phyloP scores from a whole-genome alignment of 2,888 invertebrate species.

The Drosophila subsilvestris region DNA sequence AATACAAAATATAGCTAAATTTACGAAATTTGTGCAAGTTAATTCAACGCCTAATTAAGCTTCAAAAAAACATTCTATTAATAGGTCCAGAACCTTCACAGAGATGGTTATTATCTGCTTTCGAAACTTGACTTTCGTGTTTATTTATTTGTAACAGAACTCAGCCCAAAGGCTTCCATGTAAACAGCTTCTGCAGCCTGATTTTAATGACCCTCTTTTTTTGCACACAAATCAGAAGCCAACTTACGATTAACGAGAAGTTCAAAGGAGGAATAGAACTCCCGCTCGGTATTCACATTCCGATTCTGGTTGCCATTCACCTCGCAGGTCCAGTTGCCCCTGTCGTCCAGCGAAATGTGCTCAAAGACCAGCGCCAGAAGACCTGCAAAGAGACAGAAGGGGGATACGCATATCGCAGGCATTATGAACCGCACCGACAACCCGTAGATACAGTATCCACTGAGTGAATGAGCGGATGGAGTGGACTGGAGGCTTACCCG shows the following conservation, averaged over 20 bases:
- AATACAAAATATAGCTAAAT: no score
- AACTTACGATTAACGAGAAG: slow-evolving; percentile 84
- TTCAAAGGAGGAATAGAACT: slow-evolving; percentile 82
- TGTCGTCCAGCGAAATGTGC: slow-evolving; percentile 84
- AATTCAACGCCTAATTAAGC: neutral
- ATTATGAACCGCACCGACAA: slow-evolving; percentile 9
- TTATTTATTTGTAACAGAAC: neutral
- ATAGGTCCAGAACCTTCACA: neutral
- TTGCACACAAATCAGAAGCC: slow-evolving; percentile 25
- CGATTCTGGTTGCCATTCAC: slow-evolving; percentile 57
- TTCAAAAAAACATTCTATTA: neutral
- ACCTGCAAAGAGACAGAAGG: slow-evolving; percentile 58
- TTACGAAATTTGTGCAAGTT: no score
- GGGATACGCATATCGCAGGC: slow-evolving; percentile 1
- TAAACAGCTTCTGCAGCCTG: slow-evolving; percentile 31
- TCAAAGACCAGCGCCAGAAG: slow-evolving; percentile 85
- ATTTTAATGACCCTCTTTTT: slow-evolving; percentile 26
- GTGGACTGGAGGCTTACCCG: slow-evolving; percentile 70
- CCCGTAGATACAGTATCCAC: slow-evolving; percentile 1
- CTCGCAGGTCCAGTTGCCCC: slow-evolving; percentile 85
- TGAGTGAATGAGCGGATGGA: neutral
- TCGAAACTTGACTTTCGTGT: neutral
- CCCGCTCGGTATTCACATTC: slow-evolving; percentile 65
- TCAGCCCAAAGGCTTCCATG: slow-evolving; percentile 9
- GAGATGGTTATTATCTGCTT: neutral